These are phyloP conservation scores for Globodera rostochiensis DNA, from an alignment of 1,140 invertebrate genomes.

Conservation along the genomic window DNA sequence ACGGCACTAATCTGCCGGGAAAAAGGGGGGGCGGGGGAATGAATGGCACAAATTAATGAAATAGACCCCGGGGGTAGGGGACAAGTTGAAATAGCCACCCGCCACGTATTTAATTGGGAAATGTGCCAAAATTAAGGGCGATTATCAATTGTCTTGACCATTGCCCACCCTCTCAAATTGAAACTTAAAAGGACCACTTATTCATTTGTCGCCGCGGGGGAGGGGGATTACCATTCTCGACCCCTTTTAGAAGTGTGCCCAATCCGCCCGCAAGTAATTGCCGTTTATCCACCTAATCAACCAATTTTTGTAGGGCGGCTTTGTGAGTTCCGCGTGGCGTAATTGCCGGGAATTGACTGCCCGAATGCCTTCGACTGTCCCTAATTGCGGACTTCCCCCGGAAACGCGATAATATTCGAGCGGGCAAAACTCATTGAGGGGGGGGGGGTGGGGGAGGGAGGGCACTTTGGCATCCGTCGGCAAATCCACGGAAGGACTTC, in stretches of 20 bases:
- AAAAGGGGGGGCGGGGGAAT: not conserved
- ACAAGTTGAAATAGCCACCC: not conserved
- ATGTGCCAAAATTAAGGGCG: not conserved
- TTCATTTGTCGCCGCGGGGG: no score
- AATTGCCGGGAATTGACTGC: constrained; percentile 10
- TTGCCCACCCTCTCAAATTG: no score
- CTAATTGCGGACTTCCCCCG: constrained; percentile 17
- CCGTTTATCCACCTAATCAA: not conserved
- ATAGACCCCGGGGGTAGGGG: not conserved
- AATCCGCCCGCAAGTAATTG: constrained; percentile 7
- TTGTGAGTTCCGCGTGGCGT: not conserved
- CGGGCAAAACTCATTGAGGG: not conserved
- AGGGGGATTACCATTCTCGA: not conserved
- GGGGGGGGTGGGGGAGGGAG: not conserved
- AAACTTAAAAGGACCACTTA: no score
- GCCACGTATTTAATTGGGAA: not conserved
- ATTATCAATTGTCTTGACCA: no score
- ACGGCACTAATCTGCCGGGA: not conserved
- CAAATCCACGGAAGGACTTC: not conserved
- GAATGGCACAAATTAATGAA: not conserved
- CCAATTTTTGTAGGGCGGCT: constrained; percentile 1
- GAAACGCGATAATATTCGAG: not conserved
- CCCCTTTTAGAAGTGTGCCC: not conserved
- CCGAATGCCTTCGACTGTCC: not conserved
- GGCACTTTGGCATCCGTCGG: no score